Percentiles rank a stretch among this genome's conserved stretches.
phyloP scores from a whole-genome alignment of 2,797 vertebrate genomes.

The Malurus splendens region DNA sequence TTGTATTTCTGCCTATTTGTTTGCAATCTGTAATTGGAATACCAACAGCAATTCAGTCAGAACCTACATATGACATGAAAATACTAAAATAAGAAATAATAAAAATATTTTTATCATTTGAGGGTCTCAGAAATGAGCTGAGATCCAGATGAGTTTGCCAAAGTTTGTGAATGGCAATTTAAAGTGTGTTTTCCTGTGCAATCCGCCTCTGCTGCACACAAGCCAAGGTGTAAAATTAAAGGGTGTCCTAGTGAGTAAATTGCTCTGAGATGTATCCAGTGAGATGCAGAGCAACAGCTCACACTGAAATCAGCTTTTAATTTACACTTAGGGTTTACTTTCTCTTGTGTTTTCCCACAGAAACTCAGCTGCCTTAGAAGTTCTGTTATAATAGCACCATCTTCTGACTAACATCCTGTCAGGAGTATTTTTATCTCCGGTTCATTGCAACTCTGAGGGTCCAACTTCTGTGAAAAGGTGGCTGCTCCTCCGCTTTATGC shows the following conservation, averaged over 20 bases:
- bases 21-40: neutral
- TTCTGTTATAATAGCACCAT: conserved; percentile 29
- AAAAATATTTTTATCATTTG: neutral
- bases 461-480: neutral
- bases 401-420: neutral
- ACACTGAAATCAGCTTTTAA: neutral
- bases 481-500: neutral
- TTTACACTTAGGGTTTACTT: neutral
- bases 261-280: neutral
- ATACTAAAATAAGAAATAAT: neutral
- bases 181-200: neutral
- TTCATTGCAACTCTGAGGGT: neutral
- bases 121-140: neutral
- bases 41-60: neutral
- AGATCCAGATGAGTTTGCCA: neutral
- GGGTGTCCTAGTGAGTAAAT: neutral
- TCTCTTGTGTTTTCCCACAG: neutral
- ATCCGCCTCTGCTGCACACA: neutral
- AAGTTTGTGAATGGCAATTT: neutral
- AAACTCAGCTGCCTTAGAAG: neutral
- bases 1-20: neutral
- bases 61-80: neutral
- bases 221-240: neutral
- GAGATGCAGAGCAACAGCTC: neutral
- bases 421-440: neutral